phyloP scores from a whole-genome alignment of 1,140 invertebrate genomes.

The Drosophila kohkoa region DNA sequence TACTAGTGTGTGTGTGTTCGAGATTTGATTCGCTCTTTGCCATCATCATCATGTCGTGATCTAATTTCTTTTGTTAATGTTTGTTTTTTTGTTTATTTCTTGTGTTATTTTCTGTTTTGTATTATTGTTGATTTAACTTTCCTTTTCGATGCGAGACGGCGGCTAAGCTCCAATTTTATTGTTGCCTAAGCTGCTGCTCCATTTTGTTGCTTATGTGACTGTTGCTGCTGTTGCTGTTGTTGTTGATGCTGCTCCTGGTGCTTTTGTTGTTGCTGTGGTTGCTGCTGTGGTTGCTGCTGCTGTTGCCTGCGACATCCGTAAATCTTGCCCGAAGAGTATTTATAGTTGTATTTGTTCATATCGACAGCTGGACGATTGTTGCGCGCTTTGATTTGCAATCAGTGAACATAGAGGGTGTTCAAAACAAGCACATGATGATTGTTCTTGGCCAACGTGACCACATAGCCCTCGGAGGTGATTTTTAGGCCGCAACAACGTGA shows the following conservation, averaged over 20 bases:
- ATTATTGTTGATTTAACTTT: conserved; percentile 11
- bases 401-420: conserved; percentile 97
- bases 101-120: conserved; percentile 12
- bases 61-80: conserved; percentile 1
- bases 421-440: conserved; percentile 98
- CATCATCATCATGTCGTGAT: conserved; percentile 15
- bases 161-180: conserved; percentile 31
- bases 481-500: conserved; percentile 98
- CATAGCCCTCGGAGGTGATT: conserved; percentile 97
- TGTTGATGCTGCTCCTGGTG: conserved; percentile 29
- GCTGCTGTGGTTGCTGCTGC: conserved; percentile 30
- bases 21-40: conserved; percentile 29
- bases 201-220: conserved; percentile 6
- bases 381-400: conserved; percentile 85
- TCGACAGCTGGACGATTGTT: conserved; percentile 76
- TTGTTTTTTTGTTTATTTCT: conserved; percentile 2
- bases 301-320: conserved; percentile 63
- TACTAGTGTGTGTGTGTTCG: conserved; percentile 16
- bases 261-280: conserved; percentile 6
- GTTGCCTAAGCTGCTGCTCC: conserved; percentile 20
- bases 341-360: conserved; percentile 75
- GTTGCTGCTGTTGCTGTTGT: conserved; percentile 3
- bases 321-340: conserved; percentile 74
- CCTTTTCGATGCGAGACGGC: conserved; percentile 17
- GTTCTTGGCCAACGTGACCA: conserved; percentile 98